Conservation (phyloP, 2,888 invertebrate species). For the Molanna angustata region DNA sequence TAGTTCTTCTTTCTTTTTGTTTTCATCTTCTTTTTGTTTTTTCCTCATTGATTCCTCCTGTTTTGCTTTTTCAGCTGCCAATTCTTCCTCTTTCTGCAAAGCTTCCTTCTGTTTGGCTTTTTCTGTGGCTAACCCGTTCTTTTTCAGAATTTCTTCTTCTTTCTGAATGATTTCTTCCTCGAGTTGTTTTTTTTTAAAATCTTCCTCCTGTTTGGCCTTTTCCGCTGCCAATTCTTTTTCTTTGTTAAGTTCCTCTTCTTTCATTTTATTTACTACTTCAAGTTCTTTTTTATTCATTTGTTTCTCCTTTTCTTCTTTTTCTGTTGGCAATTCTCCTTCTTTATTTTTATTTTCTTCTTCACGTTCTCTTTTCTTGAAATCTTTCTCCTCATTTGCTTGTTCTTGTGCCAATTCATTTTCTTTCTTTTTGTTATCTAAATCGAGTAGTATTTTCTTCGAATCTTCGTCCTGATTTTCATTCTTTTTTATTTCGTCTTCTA, state of each 20-base stretch:
- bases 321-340: not conserved
- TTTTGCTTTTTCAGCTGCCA: conserved; percentile 28
- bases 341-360: not conserved
- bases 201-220: conserved; percentile 15
- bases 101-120: conserved; percentile 16
- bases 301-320: not conserved
- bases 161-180: not conserved
- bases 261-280: conserved; percentile 31
- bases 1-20: conserved; percentile 17
- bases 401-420: conserved; percentile 14
- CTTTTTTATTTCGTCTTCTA: conserved; percentile 31
- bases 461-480: conserved; percentile 22
- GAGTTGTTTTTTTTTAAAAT: conserved; percentile 27
- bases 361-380: conserved; percentile 20
- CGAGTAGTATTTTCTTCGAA: conserved; percentile 29
- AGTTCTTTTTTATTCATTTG: conserved; percentile 19
- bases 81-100: conserved; percentile 29
- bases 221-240: conserved; percentile 10
- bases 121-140: too few relatives aligned
- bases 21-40: conserved; percentile 29
- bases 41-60: too few relatives aligned
- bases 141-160: not conserved
- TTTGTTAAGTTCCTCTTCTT: conserved; percentile 26
- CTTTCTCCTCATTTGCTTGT: conserved; percentile 28
- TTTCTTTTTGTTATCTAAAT: conserved; percentile 31